Percentiles rank a stretch among this genome's conserved stretches.
Conservation (phyloP, 1,140 invertebrate genomes). For the Drosophila nigromelanica region DNA sequence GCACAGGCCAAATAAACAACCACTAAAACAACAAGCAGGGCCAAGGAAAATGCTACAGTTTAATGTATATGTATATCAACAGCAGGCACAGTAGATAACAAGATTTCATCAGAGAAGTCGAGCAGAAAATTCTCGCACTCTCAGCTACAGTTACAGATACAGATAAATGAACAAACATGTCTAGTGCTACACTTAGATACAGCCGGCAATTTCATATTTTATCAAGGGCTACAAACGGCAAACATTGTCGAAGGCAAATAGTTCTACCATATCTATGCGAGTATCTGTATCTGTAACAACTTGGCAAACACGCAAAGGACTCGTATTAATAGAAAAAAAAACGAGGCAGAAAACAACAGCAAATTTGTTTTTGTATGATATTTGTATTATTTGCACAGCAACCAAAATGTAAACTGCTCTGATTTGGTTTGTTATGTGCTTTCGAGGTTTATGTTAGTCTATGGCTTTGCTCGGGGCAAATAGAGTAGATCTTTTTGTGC, state of each 20-base stretch:
- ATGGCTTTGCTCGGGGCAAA: conserved; percentile 21
- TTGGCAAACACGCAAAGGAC: conserved; percentile 67
- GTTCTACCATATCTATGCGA: conserved; percentile 28
- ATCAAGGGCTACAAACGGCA: conserved; percentile 67
- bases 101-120: conserved; percentile 69
- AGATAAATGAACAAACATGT: conserved; percentile 2
- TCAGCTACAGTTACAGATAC: conserved; percentile 24
- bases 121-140: conserved; percentile 51
- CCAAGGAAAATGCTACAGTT: not conserved
- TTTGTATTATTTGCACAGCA: conserved; percentile 63
- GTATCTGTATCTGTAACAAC: conserved; percentile 47
- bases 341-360: conserved; percentile 18
- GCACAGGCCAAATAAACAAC: conserved; percentile 41
- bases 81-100: conserved; percentile 57
- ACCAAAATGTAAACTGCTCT: conserved; percentile 77
- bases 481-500: conserved; percentile 24
- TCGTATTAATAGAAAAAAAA: conserved; percentile 45
- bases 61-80: conserved; percentile 11
- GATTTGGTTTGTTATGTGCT: conserved; percentile 54
- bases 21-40: conserved; percentile 5
- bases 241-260: conserved; percentile 73
- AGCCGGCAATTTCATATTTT: conserved; percentile 74
- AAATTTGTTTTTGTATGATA: conserved; percentile 16
- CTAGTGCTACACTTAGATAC: conserved; percentile 9
- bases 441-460: conserved; percentile 43